Conservation (phyloP, 2,113 vertebrate species). For the Morone saxatilis region DNA sequence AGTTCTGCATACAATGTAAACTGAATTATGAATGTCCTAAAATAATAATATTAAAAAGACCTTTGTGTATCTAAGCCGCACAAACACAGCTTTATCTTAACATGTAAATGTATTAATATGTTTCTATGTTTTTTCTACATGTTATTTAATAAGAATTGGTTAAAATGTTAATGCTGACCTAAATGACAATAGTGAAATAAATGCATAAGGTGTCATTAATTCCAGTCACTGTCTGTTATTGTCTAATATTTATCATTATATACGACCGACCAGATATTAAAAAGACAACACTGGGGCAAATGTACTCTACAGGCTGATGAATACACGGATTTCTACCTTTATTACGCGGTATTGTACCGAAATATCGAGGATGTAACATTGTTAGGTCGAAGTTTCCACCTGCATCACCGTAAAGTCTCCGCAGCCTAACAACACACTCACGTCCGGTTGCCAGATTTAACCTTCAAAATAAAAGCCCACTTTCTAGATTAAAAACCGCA, state of each 20-base stretch:
- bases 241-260: no score
- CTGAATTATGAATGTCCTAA: no score
- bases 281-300: not conserved
- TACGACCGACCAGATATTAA: no score
- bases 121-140: not conserved
- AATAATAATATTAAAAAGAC: not conserved
- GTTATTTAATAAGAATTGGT: not conserved
- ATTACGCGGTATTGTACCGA: not conserved
- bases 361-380: conserved; percentile 33
- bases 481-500: not conserved
- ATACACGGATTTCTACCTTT: not conserved
- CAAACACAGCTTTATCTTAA: not conserved
- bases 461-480: conserved; percentile 60
- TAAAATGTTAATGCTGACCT: not conserved
- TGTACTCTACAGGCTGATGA: not conserved
- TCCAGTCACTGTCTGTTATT: no score
- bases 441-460: not conserved
- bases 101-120: not conserved
- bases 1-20: not conserved
- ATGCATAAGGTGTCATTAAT: no score
- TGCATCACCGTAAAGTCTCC: conserved; percentile 23
- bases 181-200: not conserved
- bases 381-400: conserved; percentile 46
- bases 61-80: not conserved
- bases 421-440: not conserved